Evolutionary conservation across 2,888 invertebrate genomes (phyloP), one percentile per base, ranked within the genome.

Genomic region (Cremastinae sp.): DNA sequence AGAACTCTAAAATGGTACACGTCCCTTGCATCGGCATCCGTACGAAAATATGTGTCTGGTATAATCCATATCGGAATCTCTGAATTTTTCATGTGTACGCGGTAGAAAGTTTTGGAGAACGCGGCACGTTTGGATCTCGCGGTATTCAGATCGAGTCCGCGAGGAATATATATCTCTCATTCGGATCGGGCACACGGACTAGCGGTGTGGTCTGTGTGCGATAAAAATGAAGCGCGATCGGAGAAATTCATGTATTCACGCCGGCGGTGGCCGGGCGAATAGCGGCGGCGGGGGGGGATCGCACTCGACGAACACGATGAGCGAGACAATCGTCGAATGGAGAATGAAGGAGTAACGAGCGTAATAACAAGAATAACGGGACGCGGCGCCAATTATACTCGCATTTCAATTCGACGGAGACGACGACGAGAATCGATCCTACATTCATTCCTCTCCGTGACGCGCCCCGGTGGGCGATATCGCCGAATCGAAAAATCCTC

Each of bases 331-430:
- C 16, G 47, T 47, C 8, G 64, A 75, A 75, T 73, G 70, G 61
- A 20, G 38, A 51, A 70, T 69, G 69, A 74, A 68, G 68, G 53
- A 65, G 65, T 65, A 65, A 65, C 65, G 65, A 79, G 78, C 70
- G 74, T 72, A 73, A 76, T 80, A 80, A 78, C 76, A 71, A 78
- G 78, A 75, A 74, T 75, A 79, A 78, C 78, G 64, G 58, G 75
- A 69, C 72, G 66, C 65, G 73, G 69, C 80, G 79, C 80, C 80
- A 80, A 80, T 80, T 79, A 80, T 78, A 79, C 72, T 75, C 75
- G 75, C 70, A 80, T 80, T 79, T 79, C 75, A 80, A 80, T 80
- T 75, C 74, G 75, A 61, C 36, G 18, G 72, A 12, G 12, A 41
- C 12, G 41, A 12, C 20, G 22, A 36, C n/a, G 38, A 18, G 18